These are phyloP conservation scores for Tylochromis polylepis DNA, from an alignment of 2,113 vertebrate genomes.

Conservation along the genomic window DNA sequence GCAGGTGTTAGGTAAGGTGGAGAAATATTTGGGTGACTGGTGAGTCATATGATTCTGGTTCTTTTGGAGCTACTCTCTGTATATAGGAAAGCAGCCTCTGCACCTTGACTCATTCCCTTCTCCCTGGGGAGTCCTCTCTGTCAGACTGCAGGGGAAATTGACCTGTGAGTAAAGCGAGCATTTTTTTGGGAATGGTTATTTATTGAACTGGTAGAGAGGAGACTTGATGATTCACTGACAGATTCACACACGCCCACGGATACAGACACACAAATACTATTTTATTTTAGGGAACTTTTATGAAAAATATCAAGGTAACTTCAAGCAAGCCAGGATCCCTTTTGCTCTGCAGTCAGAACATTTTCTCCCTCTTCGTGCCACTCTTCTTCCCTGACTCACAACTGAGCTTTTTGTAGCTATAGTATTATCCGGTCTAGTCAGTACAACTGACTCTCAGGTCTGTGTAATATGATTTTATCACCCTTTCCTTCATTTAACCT, in stretches of 20 bases:
- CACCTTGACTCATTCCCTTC: slow-evolving; percentile 53
- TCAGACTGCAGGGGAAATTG: slow-evolving; percentile 57
- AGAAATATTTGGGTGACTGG: background rate
- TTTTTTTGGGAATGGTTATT: slow-evolving; percentile 52
- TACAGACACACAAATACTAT: background rate
- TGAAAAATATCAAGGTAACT: background rate
- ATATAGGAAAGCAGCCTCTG: slow-evolving; percentile 37
- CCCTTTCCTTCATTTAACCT: background rate
- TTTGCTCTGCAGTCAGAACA: background rate
- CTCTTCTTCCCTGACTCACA: slow-evolving; percentile 11
- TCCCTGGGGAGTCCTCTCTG: slow-evolving; percentile 49
- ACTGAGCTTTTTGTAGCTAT: background rate
- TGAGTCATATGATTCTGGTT: slow-evolving; percentile 3
- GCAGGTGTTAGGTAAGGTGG: background rate
- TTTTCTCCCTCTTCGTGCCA: background rate
- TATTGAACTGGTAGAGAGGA: slow-evolving; percentile 50
- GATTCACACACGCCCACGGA: background rate
- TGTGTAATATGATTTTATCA: background rate
- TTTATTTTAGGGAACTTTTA: background rate
- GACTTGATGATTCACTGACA: slow-evolving; percentile 52
- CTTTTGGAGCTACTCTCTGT: slow-evolving; percentile 3
- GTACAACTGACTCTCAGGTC: background rate
- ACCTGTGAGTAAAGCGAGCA: slow-evolving; percentile 52
- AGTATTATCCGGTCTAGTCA: background rate
- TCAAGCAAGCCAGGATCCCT: background rate